A percentile compares a stretch with the other conserved stretches of the same genome.
Conservation (phyloP, 1,140 invertebrate species). For the Dinoponera quadriceps region DNA sequence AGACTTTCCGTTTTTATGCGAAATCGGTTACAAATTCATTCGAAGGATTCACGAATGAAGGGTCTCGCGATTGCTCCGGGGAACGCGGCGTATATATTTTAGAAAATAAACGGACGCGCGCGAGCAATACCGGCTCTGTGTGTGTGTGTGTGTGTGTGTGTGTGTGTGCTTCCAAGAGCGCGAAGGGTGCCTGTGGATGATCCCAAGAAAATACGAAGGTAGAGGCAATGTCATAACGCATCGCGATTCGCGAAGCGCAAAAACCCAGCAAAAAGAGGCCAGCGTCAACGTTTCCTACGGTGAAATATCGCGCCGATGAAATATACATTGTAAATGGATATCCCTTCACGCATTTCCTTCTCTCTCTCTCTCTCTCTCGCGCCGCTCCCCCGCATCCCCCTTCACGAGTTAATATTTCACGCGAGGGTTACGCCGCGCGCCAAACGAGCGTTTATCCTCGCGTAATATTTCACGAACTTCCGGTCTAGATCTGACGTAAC, state of each 20-base stretch:
- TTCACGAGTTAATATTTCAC: conserved; percentile 56
- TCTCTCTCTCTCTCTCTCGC: conserved; percentile 9
- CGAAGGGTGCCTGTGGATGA: background rate
- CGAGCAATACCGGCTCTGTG: background rate
- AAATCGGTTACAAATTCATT: background rate
- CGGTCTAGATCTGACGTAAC: conserved; percentile 61
- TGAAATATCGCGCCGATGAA: conserved; percentile 1
- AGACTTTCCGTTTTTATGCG: background rate
- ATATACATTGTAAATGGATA: conserved; percentile 42
- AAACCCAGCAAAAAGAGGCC: background rate
- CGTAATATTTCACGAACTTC: conserved; percentile 60
- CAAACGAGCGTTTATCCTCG: conserved; percentile 53
- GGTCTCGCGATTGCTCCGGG: background rate
- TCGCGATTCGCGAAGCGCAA: conserved; percentile 3
- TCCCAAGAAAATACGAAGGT: background rate
- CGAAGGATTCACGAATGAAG: background rate
- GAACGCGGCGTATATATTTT: background rate
- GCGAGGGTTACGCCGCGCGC: conserved; percentile 38
- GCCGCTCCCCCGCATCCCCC: conserved; percentile 6
- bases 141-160: background rate
- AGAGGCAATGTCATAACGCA: background rate
- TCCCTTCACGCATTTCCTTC: background rate
- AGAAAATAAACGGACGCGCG: background rate
- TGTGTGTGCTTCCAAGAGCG: background rate
- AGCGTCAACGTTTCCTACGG: background rate